A percentile compares a stretch with the other conserved stretches of the same genome.
phyloP scores from a whole-genome alignment of 2,113 vertebrate genomes.

The Crocuta crocuta region DNA sequence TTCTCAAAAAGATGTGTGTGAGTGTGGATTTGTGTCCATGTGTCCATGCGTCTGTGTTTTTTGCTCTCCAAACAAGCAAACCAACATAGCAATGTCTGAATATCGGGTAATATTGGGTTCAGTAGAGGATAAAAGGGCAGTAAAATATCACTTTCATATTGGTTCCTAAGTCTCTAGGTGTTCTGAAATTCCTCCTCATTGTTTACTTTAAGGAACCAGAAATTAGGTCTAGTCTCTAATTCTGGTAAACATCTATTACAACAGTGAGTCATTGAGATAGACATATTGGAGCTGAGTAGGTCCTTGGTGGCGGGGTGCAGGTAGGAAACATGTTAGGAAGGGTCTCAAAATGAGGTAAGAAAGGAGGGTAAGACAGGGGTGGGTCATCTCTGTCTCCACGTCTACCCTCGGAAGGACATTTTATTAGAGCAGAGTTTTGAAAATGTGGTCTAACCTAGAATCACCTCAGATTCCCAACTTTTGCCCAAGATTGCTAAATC shows the following conservation, averaged over 20 bases:
- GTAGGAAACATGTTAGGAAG: background rate
- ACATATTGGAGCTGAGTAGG: background rate
- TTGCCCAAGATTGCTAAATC: background rate
- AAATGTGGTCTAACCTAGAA: background rate
- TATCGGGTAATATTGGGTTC: background rate
- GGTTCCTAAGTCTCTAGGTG: background rate
- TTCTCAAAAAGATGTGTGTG: background rate
- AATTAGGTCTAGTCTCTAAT: background rate
- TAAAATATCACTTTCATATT: background rate
- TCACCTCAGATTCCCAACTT: background rate
- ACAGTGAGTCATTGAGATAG: background rate
- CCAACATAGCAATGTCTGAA: background rate
- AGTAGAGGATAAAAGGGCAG: background rate
- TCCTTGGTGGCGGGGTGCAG: background rate
- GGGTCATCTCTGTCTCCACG: background rate
- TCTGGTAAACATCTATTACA: background rate
- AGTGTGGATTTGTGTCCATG: background rate
- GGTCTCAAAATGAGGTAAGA: background rate
- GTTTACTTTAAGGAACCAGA: slow-evolving; percentile 4
- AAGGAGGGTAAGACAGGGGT: background rate
- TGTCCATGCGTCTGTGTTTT: background rate
- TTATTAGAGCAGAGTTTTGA: background rate
- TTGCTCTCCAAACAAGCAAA: slow-evolving; percentile 7
- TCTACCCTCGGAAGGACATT: background rate
- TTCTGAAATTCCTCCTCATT: background rate